These are phyloP conservation scores for Lutjanus erythropterus DNA, from an alignment of 2,113 vertebrate genomes.

Conservation along the genomic window DNA sequence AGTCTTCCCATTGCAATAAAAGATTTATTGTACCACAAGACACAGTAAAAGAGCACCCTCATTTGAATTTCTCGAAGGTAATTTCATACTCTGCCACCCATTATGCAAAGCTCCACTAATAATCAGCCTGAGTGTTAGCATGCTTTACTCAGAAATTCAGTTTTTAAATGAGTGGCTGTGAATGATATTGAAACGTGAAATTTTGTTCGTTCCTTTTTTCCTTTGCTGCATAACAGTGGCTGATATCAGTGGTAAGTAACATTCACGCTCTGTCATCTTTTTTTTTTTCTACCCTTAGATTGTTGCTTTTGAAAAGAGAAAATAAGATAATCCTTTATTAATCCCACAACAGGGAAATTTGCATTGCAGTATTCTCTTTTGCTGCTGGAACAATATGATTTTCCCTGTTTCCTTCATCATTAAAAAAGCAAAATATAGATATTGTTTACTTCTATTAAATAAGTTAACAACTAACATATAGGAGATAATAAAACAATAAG, in stretches of 20 bases:
- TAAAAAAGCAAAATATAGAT: no score
- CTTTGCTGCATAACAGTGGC: conserved; percentile 71
- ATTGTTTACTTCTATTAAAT: no score
- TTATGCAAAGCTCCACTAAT: conserved; percentile 51
- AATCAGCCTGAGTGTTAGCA: conserved; percentile 8
- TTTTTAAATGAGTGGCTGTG: conserved; percentile 20
- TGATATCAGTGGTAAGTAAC: conserved; percentile 77
- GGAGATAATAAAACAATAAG: no score
- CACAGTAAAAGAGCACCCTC: conserved; percentile 66
- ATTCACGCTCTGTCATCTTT: background rate
- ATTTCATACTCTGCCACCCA: conserved; percentile 56
- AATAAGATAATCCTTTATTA: no score
- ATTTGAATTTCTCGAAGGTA: conserved; percentile 68
- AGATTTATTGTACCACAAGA: conserved; percentile 78
- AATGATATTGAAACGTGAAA: conserved; percentile 31
- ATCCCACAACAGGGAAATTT: no score
- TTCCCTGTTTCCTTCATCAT: no score
- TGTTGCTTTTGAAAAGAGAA: background rate
- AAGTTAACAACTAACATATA: no score
- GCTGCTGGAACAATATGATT: no score
- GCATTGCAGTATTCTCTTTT: no score
- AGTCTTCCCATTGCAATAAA: conserved; percentile 79
- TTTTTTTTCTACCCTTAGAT: background rate
- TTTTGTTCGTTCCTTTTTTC: conserved; percentile 41
- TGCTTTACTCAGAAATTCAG: conserved; percentile 7